A percentile compares a stretch with the other conserved stretches of the same genome.
phyloP scores from a whole-genome alignment of 2,888 invertebrate species.

The Ctenicera cuprea region DNA sequence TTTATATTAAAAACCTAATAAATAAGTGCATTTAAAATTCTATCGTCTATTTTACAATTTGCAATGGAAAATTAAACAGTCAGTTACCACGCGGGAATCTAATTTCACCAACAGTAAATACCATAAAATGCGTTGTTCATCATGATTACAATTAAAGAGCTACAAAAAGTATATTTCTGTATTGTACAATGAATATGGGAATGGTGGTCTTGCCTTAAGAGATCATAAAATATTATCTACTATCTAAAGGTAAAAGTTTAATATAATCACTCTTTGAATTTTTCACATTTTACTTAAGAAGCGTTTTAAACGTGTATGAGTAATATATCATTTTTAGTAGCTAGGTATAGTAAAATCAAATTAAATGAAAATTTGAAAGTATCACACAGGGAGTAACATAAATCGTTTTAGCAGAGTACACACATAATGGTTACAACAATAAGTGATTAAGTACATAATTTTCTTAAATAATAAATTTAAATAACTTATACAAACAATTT shows the following conservation, averaged over 20 bases:
- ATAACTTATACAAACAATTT: no score
- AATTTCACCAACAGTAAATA: slow-evolving; percentile 55
- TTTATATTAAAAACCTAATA: slow-evolving; percentile 14
- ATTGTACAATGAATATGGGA: slow-evolving; percentile 57
- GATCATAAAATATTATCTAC: slow-evolving; percentile 58
- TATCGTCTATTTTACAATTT: not conserved
- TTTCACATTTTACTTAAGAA: slow-evolving; percentile 50
- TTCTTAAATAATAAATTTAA: no score
- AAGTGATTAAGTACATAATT: no score
- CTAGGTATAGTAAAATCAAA: slow-evolving; percentile 15
- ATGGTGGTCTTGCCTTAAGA: slow-evolving; percentile 58
- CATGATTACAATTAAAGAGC: slow-evolving; percentile 59
- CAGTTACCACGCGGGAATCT: not conserved
- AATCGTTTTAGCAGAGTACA: not conserved
- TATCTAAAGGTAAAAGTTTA: slow-evolving; percentile 55
- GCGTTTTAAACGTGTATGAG: slow-evolving; percentile 36
- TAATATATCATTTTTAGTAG: slow-evolving; percentile 30
- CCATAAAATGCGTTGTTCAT: slow-evolving; percentile 53
- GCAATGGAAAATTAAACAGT: slow-evolving; percentile 9
- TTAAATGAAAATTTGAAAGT: not conserved
- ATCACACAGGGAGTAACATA: slow-evolving; percentile 4
- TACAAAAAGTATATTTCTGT: slow-evolving; percentile 61
- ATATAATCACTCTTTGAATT: slow-evolving; percentile 60
- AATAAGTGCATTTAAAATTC: slow-evolving; percentile 9
- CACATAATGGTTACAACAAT: no score